These are phyloP conservation scores for Cebus imitator DNA, from an alignment of 2,113 vertebrate species.

Conservation along the genomic window DNA sequence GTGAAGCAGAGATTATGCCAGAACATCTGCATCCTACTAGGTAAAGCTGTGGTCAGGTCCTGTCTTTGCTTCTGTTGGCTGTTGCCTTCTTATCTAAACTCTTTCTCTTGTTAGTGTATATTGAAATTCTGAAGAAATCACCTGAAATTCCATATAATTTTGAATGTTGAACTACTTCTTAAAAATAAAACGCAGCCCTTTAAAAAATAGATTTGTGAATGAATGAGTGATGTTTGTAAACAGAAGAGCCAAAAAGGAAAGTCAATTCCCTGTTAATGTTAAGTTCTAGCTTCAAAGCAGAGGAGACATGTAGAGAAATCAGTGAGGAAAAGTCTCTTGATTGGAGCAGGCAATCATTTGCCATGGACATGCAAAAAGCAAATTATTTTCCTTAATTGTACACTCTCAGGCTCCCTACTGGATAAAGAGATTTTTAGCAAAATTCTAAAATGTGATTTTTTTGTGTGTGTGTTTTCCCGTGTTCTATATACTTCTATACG, in stretches of 20 bases:
- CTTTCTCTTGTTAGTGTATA: neutral
- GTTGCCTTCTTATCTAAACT: neutral
- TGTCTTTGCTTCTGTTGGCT: neutral
- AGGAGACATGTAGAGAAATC: neutral
- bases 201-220: neutral
- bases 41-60: neutral
- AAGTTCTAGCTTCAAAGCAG: neutral
- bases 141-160: neutral
- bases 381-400: neutral
- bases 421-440: neutral
- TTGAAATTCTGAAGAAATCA: neutral
- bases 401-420: neutral
- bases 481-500: neutral
- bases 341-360: neutral
- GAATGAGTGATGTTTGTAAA: neutral
- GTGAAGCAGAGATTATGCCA: neutral
- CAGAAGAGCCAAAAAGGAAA: neutral
- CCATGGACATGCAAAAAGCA: neutral
- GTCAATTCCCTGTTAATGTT: neutral
- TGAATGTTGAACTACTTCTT: slow-evolving; percentile 15
- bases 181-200: neutral
- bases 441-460: neutral
- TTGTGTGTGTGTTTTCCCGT: neutral
- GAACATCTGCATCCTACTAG: neutral
- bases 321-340: neutral